Evolutionary conservation across 2,888 invertebrate genomes (phyloP).

Genomic region (Agonopterix arenella): DNA sequence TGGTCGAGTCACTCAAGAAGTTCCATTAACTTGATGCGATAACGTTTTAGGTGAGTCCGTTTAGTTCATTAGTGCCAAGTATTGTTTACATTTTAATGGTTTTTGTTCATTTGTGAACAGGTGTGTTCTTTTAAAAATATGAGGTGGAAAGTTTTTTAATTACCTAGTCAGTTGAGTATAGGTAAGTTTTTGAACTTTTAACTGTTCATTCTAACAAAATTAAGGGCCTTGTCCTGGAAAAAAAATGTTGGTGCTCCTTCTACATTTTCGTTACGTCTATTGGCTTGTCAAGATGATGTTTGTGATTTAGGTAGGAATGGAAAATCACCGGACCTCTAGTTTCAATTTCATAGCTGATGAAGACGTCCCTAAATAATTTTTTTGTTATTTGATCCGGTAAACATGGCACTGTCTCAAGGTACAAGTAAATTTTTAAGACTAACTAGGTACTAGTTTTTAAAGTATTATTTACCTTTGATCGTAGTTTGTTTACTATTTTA

Average conservation of each 20-base stretch:
- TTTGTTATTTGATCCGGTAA: neutral
- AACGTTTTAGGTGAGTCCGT: slow-evolving; percentile 71
- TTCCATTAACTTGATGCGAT: slow-evolving; percentile 67
- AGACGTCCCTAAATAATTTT: neutral
- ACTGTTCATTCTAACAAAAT: neutral
- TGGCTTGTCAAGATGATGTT: neutral
- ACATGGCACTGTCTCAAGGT: too few species aligned
- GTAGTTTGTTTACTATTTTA: slow-evolving; percentile 8
- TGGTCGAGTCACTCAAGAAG: slow-evolving; percentile 43
- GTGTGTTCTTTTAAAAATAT: slow-evolving; percentile 8
- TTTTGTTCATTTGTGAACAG: slow-evolving; percentile 7
- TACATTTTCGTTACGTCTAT: neutral
- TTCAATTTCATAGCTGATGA: neutral
- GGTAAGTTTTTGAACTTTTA: neutral
- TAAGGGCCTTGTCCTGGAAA: too few species aligned
- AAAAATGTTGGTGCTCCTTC: too few species aligned
- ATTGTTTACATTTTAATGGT: slow-evolving; percentile 29
- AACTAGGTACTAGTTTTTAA: slow-evolving; percentile 1
- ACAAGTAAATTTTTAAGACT: neutral
- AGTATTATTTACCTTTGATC: slow-evolving; percentile 10
- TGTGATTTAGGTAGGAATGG: neutral
- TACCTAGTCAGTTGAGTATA: neutral
- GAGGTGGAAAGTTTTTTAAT: too few species aligned
- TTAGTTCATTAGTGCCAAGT: slow-evolving; percentile 44
- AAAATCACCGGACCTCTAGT: neutral